phyloP scores from a whole-genome alignment of 2,888 invertebrate species.

The Diaperis boleti region DNA sequence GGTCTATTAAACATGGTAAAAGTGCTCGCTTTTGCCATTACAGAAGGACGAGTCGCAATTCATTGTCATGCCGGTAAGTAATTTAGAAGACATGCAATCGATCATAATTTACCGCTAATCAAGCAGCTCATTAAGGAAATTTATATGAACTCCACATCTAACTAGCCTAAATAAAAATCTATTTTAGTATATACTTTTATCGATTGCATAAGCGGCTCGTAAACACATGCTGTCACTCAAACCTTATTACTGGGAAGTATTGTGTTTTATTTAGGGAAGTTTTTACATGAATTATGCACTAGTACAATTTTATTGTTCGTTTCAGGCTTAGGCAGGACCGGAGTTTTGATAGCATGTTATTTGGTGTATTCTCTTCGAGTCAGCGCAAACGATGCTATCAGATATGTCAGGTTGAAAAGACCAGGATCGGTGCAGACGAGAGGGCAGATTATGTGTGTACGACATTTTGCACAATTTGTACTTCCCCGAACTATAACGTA shows the following conservation, averaged over 20 bases:
- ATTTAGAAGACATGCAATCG: slow-evolving; percentile 15
- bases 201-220: slow-evolving; percentile 20
- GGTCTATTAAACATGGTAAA: slow-evolving; percentile 92
- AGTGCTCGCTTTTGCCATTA: slow-evolving; percentile 85
- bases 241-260: slow-evolving; percentile 13
- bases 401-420: slow-evolving; percentile 80
- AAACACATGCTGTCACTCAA: slow-evolving; percentile 26
- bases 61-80: slow-evolving; percentile 88
- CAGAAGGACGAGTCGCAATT: slow-evolving; percentile 85
- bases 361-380: slow-evolving; percentile 84
- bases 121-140: neutral
- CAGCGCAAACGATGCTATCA: slow-evolving; percentile 83
- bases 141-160: neutral
- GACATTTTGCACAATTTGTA: slow-evolving; percentile 85
- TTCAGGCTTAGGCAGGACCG: slow-evolving; percentile 84
- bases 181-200: slow-evolving; percentile 29
- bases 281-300: slow-evolving; percentile 1
- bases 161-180: neutral
- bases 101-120: neutral
- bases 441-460: slow-evolving; percentile 84
- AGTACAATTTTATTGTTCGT: slow-evolving; percentile 30
- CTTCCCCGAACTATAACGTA: slow-evolving; percentile 81
- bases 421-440: slow-evolving; percentile 86
- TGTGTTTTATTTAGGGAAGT: slow-evolving; percentile 17
- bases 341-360: slow-evolving; percentile 89